phyloP scores from a whole-genome alignment of 2,113 vertebrate genomes.

The Chaenocephalus aceratus region DNA sequence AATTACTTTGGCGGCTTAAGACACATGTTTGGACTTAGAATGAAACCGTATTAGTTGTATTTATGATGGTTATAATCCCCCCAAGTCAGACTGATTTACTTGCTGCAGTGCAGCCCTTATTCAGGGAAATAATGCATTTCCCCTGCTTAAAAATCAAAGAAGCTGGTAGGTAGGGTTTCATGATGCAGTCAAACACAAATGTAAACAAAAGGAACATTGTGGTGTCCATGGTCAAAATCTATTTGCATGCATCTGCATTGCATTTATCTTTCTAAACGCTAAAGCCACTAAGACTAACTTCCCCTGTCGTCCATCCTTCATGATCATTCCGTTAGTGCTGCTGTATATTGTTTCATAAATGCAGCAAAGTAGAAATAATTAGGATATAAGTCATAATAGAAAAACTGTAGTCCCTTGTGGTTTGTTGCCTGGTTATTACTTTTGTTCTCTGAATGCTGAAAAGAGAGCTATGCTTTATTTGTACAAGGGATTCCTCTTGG shows the following conservation, averaged over 20 bases:
- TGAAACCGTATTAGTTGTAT: slow-evolving; percentile 57
- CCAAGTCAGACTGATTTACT: slow-evolving; percentile 40
- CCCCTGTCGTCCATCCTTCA: slow-evolving; percentile 18
- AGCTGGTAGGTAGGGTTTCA: slow-evolving; percentile 33
- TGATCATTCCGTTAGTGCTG: slow-evolving; percentile 28
- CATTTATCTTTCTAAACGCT: slow-evolving; percentile 19
- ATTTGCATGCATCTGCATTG: slow-evolving; percentile 36
- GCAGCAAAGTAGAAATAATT: not conserved
- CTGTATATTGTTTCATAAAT: not conserved
- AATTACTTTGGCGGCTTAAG: not conserved
- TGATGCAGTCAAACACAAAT: slow-evolving; percentile 12
- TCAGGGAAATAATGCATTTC: slow-evolving; percentile 34
- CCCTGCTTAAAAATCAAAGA: slow-evolving; percentile 23
- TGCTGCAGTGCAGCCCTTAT: not conserved
- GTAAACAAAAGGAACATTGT: slow-evolving; percentile 13
- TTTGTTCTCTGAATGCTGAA: slow-evolving; percentile 9
- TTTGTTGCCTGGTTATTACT: slow-evolving; percentile 22
- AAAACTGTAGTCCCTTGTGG: not conserved
- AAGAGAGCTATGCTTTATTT: slow-evolving; percentile 25
- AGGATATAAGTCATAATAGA: slow-evolving; percentile 6
- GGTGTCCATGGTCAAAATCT: slow-evolving; percentile 13
- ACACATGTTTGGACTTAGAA: slow-evolving; percentile 53
- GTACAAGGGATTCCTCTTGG: slow-evolving; percentile 21
- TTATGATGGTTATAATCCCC: slow-evolving; percentile 56
- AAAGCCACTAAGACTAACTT: slow-evolving; percentile 13